Conservation (phyloP, 2,113 vertebrate species). For the Scortum barcoo region DNA sequence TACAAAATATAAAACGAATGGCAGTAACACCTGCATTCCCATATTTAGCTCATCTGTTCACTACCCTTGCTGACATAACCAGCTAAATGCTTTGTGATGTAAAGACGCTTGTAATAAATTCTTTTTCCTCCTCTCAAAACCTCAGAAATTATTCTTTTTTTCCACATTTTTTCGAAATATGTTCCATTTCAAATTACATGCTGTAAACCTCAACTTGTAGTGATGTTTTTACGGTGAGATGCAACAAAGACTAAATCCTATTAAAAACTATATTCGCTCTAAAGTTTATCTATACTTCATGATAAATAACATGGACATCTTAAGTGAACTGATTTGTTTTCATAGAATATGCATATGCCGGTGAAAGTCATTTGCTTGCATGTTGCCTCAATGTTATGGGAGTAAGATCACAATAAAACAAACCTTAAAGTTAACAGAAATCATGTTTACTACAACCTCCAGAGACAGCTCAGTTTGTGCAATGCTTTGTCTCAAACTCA, state of each 20-base stretch:
- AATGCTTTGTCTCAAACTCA: constrained; percentile 6
- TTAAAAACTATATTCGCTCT: background rate
- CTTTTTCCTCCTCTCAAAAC: constrained; percentile 55
- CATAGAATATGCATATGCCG: background rate
- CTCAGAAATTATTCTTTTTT: constrained; percentile 10
- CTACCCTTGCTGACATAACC: constrained; percentile 64
- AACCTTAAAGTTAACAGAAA: constrained; percentile 7
- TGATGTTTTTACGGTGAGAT: background rate
- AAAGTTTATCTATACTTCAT: background rate
- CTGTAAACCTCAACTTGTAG: background rate
- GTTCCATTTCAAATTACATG: background rate
- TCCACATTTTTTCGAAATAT: background rate
- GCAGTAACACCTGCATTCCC: constrained; percentile 32
- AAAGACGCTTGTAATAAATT: constrained; percentile 80
- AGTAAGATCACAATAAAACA: constrained; percentile 14
- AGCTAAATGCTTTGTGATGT: constrained; percentile 75
- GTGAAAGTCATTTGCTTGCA: background rate
- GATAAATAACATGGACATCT: background rate
- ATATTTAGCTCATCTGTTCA: constrained; percentile 59
- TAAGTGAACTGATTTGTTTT: background rate
- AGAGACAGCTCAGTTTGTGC: constrained; percentile 27
- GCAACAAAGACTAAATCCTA: background rate
- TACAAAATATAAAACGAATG: constrained; percentile 41
- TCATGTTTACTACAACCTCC: constrained; percentile 28
- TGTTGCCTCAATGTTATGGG: too few species aligned